These are phyloP conservation scores for Eretmocerus hayati DNA, from an alignment of 2,888 invertebrate species.

Conservation along the genomic window DNA sequence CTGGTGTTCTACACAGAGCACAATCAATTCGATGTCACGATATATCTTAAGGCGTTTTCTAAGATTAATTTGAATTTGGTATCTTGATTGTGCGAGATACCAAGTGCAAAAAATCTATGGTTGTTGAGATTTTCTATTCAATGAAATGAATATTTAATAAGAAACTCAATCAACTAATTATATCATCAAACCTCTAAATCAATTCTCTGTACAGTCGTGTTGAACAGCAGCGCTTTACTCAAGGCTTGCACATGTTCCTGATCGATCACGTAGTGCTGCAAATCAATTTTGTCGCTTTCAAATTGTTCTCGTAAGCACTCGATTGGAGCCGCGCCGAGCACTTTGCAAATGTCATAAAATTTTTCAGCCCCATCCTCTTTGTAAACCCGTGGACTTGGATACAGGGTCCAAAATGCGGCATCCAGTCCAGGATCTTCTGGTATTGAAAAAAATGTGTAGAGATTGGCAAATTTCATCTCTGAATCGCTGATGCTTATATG, in stretches of 20 bases:
- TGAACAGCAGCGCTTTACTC: slow-evolving; percentile 31
- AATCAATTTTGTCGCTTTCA: slow-evolving; percentile 29
- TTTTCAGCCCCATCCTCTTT: slow-evolving; percentile 30
- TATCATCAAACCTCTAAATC: slow-evolving; percentile 36
- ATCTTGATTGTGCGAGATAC: no score
- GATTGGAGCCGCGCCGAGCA: slow-evolving; percentile 27
- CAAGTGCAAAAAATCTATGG: no score
- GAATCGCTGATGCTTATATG: slow-evolving; percentile 34
- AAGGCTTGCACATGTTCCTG: slow-evolving; percentile 31
- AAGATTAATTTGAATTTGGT: no score
- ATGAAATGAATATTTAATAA: no score
- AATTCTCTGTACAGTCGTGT: slow-evolving; percentile 30
- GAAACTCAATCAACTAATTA: no score
- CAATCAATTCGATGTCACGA: no score
- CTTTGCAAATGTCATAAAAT: slow-evolving; percentile 28
- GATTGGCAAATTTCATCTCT: slow-evolving; percentile 28
- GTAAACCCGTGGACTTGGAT: slow-evolving; percentile 24
- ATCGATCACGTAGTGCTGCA: slow-evolving; percentile 36
- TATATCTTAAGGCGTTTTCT: no score
- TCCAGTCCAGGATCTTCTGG: slow-evolving; percentile 34
- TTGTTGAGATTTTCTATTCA: no score
- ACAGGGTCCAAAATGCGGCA: slow-evolving; percentile 31
- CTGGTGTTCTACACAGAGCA: no score
- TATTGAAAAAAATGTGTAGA: slow-evolving; percentile 27
- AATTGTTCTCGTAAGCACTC: slow-evolving; percentile 31